Evolutionary conservation across 2,797 vertebrate species (phyloP).

Genomic region (Rhinatrema bivittatum): DNA sequence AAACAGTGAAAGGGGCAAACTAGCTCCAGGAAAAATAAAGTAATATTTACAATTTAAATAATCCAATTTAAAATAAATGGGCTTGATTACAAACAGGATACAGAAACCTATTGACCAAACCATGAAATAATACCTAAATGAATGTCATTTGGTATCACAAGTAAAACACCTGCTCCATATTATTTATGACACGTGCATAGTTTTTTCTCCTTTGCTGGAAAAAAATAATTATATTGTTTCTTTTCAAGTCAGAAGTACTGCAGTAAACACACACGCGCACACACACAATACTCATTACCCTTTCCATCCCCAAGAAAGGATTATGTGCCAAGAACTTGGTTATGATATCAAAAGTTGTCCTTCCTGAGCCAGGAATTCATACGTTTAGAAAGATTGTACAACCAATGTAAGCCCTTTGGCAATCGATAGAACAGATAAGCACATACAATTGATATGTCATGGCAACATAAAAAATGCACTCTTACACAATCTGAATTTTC

Average conservation of each 20-base stretch:
- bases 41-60: slow-evolving; percentile 52
- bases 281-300: slow-evolving; percentile 26
- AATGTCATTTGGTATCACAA: slow-evolving; percentile 49
- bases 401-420: slow-evolving; percentile 59
- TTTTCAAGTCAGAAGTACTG: slow-evolving; percentile 40
- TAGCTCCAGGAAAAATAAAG: slow-evolving; percentile 49
- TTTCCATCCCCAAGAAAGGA: slow-evolving; percentile 36
- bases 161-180: slow-evolving; percentile 42
- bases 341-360: slow-evolving; percentile 48
- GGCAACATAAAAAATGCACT: slow-evolving; percentile 26
- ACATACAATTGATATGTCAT: slow-evolving; percentile 25
- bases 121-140: slow-evolving; percentile 37
- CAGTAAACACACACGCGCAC: slow-evolving; percentile 27
- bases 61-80: slow-evolving; percentile 45
- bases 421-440: slow-evolving; percentile 34
- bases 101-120: slow-evolving; percentile 45
- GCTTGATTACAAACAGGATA: slow-evolving; percentile 46
- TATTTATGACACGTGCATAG: slow-evolving; percentile 57
- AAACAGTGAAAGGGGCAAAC: slow-evolving; percentile 52
- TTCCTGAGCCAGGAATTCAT: slow-evolving; percentile 61
- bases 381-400: slow-evolving; percentile 51
- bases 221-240: slow-evolving; percentile 34
- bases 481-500: slow-evolving; percentile 17
- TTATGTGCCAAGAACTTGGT: slow-evolving; percentile 44
- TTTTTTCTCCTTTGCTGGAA: slow-evolving; percentile 42